Conservation (phyloP, 2,888 invertebrate genomes). For the Xestoiulus laeticollis region DNA sequence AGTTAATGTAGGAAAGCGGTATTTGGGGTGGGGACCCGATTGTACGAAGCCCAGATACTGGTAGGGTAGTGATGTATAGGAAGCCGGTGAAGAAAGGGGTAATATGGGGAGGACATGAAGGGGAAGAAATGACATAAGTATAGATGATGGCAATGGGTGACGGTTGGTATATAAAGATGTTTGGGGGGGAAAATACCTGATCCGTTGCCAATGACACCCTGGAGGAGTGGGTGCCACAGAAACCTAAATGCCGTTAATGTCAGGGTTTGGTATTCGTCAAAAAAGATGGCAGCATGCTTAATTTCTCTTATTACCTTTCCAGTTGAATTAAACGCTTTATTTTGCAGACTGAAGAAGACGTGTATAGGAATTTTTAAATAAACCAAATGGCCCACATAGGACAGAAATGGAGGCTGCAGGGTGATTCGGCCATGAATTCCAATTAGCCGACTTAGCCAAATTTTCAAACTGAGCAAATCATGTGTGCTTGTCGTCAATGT, state of each 20-base stretch:
- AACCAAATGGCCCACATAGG: neutral
- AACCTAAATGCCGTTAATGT: neutral
- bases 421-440: constrained; percentile 3
- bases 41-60: neutral
- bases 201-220: constrained; percentile 34
- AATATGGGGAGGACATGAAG: neutral
- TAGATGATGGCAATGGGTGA: neutral
- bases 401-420: neutral
- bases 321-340: neutral
- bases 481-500: neutral
- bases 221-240: neutral
- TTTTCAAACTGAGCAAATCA: constrained; percentile 30
- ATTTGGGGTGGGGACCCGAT: constrained; percentile 3
- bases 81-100: neutral
- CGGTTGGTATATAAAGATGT: neutral
- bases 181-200: neutral
- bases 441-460: constrained; percentile 32
- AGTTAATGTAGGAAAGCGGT: constrained; percentile 35
- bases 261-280: neutral
- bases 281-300: neutral
- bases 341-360: neutral
- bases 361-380: neutral
- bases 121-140: constrained; percentile 3
- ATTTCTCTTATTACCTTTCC: constrained; percentile 19
- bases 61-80: neutral